These are phyloP conservation scores for Pentamera pediparva DNA, from an alignment of 53 echinoderm and acorn worm genomes.

Conservation along the genomic window DNA sequence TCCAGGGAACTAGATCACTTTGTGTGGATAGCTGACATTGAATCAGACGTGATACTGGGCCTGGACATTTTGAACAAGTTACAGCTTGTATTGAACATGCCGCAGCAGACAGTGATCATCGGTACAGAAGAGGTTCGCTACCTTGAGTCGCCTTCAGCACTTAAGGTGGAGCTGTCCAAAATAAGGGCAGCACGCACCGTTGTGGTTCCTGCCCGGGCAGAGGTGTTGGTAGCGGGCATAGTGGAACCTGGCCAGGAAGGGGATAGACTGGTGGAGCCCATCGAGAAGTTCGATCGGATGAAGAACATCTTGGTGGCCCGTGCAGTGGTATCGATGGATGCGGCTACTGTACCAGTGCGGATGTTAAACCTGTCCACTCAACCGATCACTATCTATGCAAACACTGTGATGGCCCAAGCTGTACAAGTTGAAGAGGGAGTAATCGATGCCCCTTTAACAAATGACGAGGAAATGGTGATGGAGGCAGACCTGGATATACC, in stretches of 20 bases:
- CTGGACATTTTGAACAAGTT: neutral
- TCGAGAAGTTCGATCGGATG: neutral
- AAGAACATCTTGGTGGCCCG: slow-evolving; percentile 10
- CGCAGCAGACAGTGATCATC: neutral
- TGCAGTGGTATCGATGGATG: neutral
- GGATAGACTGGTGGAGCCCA: neutral
- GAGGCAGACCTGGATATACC: too few relatives aligned
- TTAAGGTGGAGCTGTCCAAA: neutral
- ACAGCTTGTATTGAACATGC: neutral
- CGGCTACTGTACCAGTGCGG: neutral
- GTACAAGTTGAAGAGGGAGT: too few relatives aligned
- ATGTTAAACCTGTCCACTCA: slow-evolving; percentile 8
- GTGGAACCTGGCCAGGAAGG: neutral
- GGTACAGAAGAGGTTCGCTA: neutral
- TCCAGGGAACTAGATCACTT: too few relatives aligned
- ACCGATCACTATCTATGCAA: slow-evolving; percentile 4
- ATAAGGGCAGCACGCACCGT: neutral
- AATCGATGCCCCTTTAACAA: too few relatives aligned
- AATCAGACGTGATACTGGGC: neutral
- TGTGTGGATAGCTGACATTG: neutral
- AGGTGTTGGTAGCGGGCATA: slow-evolving; percentile 2
- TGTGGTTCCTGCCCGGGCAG: neutral
- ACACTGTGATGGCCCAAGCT: too few relatives aligned
- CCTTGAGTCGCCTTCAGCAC: too few relatives aligned
- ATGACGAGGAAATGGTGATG: too few relatives aligned